These are phyloP conservation scores for Leptinotarsa texana DNA, from an alignment of 1,140 invertebrate genomes.

Conservation along the genomic window DNA sequence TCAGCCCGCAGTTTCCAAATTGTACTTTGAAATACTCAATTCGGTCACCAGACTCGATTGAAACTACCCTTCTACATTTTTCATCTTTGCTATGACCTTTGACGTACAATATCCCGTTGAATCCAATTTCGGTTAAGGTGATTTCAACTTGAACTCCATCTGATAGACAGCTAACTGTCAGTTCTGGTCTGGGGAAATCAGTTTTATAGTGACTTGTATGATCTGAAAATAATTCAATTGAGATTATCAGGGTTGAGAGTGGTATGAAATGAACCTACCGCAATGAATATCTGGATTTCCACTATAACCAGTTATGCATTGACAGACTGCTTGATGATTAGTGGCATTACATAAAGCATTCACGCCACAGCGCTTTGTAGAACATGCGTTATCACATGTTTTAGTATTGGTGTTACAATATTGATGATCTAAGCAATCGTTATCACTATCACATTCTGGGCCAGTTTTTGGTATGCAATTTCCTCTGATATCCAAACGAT, in stretches of 20 bases:
- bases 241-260: not conserved
- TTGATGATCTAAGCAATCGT: slow-evolving; percentile 77
- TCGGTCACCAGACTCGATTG: slow-evolving; percentile 67
- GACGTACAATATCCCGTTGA: slow-evolving; percentile 90
- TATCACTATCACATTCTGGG: slow-evolving; percentile 71
- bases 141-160: slow-evolving; percentile 90
- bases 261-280: slow-evolving; percentile 57
- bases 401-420: slow-evolving; percentile 71
- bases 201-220: slow-evolving; percentile 64
- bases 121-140: slow-evolving; percentile 66
- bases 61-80: slow-evolving; percentile 80
- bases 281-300: slow-evolving; percentile 73
- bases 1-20: slow-evolving; percentile 88
- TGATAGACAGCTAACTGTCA: slow-evolving; percentile 85
- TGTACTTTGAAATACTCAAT: slow-evolving; percentile 88
- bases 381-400: slow-evolving; percentile 78
- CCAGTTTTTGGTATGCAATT: slow-evolving; percentile 64
- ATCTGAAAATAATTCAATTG: slow-evolving; percentile 42
- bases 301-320: slow-evolving; percentile 71
- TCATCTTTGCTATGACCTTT: slow-evolving; percentile 94
- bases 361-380: slow-evolving; percentile 69
- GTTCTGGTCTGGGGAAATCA: slow-evolving; percentile 83
- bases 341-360: slow-evolving; percentile 80
- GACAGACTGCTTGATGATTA: slow-evolving; percentile 77
- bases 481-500: slow-evolving; percentile 66